Conservation (phyloP, 1,140 invertebrate genomes). For the Aphelenchoides fujianensis region DNA sequence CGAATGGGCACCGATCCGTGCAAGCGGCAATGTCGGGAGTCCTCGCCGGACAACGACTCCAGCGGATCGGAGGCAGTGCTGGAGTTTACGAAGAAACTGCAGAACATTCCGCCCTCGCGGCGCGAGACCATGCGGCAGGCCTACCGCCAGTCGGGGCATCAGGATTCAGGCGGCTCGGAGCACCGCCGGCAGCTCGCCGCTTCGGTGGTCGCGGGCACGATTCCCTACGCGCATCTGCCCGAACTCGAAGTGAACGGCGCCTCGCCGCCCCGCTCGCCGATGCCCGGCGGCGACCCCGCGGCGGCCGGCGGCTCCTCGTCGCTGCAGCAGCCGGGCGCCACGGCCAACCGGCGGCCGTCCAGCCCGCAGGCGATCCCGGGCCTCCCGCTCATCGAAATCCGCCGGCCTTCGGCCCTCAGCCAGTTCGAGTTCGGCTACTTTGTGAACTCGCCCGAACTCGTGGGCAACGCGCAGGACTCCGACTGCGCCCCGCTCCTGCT, state of each 20-base stretch:
- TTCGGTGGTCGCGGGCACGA: conserved; percentile 10
- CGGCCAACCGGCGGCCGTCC: conserved; percentile 41
- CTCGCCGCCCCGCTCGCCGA: conserved; percentile 54
- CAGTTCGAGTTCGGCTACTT: conserved; percentile 62
- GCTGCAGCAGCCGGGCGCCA: background rate
- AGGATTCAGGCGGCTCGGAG: conserved; percentile 47
- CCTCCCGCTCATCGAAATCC: conserved; percentile 59
- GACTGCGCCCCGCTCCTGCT: conserved; percentile 60
- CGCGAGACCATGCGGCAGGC: conserved; percentile 55
- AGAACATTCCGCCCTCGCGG: conserved; percentile 59
- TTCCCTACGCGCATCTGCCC: conserved; percentile 56
- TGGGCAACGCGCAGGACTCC: conserved; percentile 47
- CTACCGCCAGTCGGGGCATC: conserved; percentile 54
- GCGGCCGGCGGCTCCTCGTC: background rate
- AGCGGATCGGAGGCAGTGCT: conserved; percentile 59
- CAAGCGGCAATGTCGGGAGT: conserved; percentile 59
- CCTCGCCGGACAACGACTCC: conserved; percentile 56
- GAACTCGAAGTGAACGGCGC: conserved; percentile 61
- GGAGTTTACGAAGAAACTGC: conserved; percentile 61
- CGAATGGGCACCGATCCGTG: conserved; percentile 61
- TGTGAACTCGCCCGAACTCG: conserved; percentile 61
- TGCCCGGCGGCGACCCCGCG: conserved; percentile 16
- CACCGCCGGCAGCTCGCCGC: background rate
- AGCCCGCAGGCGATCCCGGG: conserved; percentile 61
- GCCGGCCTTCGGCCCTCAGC: conserved; percentile 59